Conservation (phyloP, 2,113 vertebrate species). For the Barbus barbus region DNA sequence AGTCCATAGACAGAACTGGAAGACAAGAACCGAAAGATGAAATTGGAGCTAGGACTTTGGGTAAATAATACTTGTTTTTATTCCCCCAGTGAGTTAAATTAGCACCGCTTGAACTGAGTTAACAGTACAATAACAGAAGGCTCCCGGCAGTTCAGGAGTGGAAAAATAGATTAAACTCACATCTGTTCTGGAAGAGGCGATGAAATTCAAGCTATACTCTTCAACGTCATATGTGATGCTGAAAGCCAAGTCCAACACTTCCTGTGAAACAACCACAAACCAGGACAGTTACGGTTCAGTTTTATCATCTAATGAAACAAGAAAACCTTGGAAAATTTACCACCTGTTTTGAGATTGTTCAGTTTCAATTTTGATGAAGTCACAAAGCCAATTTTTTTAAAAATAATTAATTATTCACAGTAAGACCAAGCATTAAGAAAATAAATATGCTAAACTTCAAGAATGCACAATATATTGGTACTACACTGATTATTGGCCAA, state of each 20-base stretch:
- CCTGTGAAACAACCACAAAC: constrained; percentile 70
- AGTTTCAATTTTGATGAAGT: too few species aligned
- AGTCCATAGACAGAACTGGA: constrained; percentile 93
- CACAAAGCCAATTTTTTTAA: neutral
- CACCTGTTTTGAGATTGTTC: too few species aligned
- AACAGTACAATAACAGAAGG: neutral
- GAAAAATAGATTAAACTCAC: constrained; percentile 74
- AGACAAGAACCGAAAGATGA: neutral
- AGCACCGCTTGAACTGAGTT: neutral
- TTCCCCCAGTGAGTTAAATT: neutral
- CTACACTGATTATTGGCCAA: neutral
- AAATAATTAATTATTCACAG: neutral
- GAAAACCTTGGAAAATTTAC: neutral
- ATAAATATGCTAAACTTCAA: neutral
- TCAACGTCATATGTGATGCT: constrained; percentile 88
- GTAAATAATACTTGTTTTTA: too few species aligned
- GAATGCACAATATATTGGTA: neutral
- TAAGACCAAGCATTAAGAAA: neutral
- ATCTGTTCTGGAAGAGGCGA: constrained; percentile 88
- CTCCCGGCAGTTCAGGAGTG: neutral
- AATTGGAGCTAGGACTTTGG: too few species aligned
- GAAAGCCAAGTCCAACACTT: constrained; percentile 90
- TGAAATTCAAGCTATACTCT: constrained; percentile 88
- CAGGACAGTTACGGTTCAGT: neutral
- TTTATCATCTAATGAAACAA: neutral